Base-by-base conservation (phyloP, 2,888 invertebrate species). In the Synanthedon vespiformis region DNA sequence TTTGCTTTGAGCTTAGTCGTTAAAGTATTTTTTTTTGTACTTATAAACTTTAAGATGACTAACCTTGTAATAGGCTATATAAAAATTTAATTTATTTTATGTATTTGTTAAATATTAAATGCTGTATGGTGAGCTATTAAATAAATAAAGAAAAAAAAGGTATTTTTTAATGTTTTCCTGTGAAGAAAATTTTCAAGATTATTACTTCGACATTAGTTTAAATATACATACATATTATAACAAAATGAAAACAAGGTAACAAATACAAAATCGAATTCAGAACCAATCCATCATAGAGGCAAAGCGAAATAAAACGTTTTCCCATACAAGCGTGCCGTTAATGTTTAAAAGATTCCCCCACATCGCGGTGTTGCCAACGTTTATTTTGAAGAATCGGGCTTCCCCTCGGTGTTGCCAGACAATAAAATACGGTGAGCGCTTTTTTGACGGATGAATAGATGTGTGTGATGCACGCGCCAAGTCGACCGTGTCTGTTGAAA, bases 381-480 rank as follows among this genome's bases (percentile, higher is more conserved):
- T 57, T 55, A 58, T 59, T 56, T 56, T 54, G 52, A 50, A 56
- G 55, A 54, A 57, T 55, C 55, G 53, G 53, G 55, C 55, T 58
- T 57, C 58, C 58, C 57, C 61, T 58, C 58, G 61, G 61, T 61
- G 65, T 63, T 64, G 63, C 64, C 60, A 64, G 58, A 68, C 68
- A 72, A 75, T 74, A 74, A 77, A 75, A 64, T 68, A 72, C 65
- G 60, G 62, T 67, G 66, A 74, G 72, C 76, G 77, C 65, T 78
- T 77, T 77, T 80, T 78, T 82, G 80, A 80, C 78, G 79, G 77
- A 79, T 81, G 80, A 75, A 66, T 78, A 78, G 68, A 50, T 58
- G 60, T 54, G 51, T 53, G 52, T 53, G 51, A 57, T 56, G 53
- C 55, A 55, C 52, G 54, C 22, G 52, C 27, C 50, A 54, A 53